A percentile compares a stretch with the other conserved stretches of the same genome.
These are phyloP conservation scores for Conops quadrifasciatus DNA, from an alignment of 2,888 invertebrate species.

Conservation along the genomic window DNA sequence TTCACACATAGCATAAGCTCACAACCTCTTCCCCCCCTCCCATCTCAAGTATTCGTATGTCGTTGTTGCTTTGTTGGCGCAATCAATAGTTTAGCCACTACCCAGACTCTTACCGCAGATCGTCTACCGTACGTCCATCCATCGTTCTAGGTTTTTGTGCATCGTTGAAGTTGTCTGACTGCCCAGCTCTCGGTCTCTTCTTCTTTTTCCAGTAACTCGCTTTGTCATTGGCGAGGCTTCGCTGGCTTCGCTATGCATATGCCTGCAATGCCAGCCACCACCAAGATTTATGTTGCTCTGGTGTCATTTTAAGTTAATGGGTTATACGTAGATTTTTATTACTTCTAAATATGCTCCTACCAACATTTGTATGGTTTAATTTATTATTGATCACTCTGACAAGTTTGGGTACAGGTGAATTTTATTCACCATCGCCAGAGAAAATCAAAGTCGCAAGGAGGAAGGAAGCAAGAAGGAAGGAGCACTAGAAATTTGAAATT, in stretches of 20 bases:
- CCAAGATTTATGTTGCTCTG: conserved; percentile 57
- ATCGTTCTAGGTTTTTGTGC: background rate
- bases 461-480: background rate
- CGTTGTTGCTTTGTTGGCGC: too few relatives aligned
- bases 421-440: conserved; percentile 23
- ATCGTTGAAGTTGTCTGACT: background rate
- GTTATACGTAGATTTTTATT: conserved; percentile 48
- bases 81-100: too few relatives aligned
- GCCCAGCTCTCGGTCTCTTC: background rate
- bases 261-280: conserved; percentile 28
- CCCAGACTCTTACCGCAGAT: too few relatives aligned
- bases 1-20: too few relatives aligned
- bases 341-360: conserved; percentile 45
- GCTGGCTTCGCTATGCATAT: background rate
- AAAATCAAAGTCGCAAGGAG: background rate
- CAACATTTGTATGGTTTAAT: conserved; percentile 38
- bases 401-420: conserved; percentile 42
- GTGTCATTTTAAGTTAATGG: conserved; percentile 62
- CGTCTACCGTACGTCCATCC: too few relatives aligned
- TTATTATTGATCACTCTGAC: conserved; percentile 46
- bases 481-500: conserved; percentile 34
- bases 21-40: too few relatives aligned
- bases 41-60: too few relatives aligned
- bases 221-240: background rate
- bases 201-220: background rate